Conservation (phyloP, 2,888 invertebrate genomes). For the Tupiocoris notatus region DNA sequence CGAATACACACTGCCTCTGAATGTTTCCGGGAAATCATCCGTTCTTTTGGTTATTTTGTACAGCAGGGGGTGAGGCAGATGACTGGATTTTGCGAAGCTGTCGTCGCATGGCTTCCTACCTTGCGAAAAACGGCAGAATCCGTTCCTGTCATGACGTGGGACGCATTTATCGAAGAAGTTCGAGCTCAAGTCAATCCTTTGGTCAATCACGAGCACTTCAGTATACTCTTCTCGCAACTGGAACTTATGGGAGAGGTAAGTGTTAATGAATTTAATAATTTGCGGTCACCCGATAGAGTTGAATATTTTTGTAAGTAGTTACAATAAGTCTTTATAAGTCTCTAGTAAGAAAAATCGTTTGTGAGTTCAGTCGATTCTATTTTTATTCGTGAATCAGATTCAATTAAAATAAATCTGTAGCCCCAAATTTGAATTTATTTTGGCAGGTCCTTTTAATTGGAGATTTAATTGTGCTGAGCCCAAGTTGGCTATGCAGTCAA, state of each 20-base stretch:
- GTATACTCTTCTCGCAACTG: constrained; percentile 63
- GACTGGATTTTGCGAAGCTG: constrained; percentile 62
- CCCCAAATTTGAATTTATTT: no score
- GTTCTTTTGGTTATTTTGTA: no score
- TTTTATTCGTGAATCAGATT: no score
- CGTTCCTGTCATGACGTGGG: constrained; percentile 64
- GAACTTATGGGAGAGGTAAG: constrained; percentile 67
- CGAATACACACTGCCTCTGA: no score
- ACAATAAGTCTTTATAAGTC: no score
- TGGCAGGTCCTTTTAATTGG: constrained; percentile 61
- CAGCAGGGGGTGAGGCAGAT: constrained; percentile 57
- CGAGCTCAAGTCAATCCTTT: constrained; percentile 64
- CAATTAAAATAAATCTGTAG: no score
- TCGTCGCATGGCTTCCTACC: constrained; percentile 57
- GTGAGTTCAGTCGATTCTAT: no score
- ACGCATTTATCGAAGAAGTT: constrained; percentile 60
- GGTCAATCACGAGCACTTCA: constrained; percentile 64
- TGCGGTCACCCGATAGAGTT: no score
- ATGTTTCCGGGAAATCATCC: no score
- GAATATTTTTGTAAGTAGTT: no score
- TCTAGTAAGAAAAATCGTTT: no score
- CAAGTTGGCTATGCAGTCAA: constrained; percentile 67
- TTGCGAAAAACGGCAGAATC: constrained; percentile 59
- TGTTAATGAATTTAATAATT: no score
- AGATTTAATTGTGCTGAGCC: constrained; percentile 65